Conservation (phyloP, 2,113 vertebrate genomes). For the Hypomesus transpacificus region DNA sequence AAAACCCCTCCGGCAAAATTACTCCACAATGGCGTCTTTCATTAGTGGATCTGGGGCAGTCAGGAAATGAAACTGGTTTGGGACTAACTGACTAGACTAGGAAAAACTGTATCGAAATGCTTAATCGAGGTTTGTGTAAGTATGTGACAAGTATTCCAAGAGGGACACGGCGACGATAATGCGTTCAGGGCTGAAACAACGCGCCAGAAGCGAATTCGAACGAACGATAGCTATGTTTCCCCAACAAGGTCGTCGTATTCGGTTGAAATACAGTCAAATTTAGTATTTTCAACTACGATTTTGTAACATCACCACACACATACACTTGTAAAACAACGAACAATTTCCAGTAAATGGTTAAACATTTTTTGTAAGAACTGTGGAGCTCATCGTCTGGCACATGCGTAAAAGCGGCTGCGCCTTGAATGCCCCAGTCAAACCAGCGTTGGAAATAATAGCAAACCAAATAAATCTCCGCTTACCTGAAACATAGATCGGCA, state of each 20-base stretch:
- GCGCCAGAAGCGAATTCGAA: slow-evolving; percentile 67
- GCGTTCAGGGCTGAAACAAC: slow-evolving; percentile 42
- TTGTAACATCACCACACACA: slow-evolving; percentile 34
- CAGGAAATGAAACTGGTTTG: slow-evolving; percentile 62
- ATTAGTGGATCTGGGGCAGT: slow-evolving; percentile 68
- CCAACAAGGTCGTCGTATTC: slow-evolving; percentile 37
- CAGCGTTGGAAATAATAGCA: slow-evolving; percentile 82
- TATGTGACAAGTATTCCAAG: slow-evolving; percentile 43
- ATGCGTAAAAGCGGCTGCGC: slow-evolving; percentile 95
- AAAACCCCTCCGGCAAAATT: slow-evolving; percentile 67
- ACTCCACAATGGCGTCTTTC: slow-evolving; percentile 84
- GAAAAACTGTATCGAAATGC: slow-evolving; percentile 19
- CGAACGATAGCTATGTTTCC: slow-evolving; percentile 52
- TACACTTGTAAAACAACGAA: slow-evolving; percentile 43
- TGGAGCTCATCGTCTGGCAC: slow-evolving; percentile 83
- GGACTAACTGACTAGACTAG: slow-evolving; percentile 23
- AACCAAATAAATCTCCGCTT: slow-evolving; percentile 83
- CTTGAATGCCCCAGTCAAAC: slow-evolving; percentile 81
- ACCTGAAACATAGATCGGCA: slow-evolving; percentile 87
- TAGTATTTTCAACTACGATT: neutral
- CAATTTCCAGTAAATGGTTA: slow-evolving; percentile 73
- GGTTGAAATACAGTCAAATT: slow-evolving; percentile 5
- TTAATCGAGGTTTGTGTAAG: slow-evolving; percentile 43
- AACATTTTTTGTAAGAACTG: slow-evolving; percentile 66
- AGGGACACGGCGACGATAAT: slow-evolving; percentile 39